phyloP scores from a whole-genome alignment of 2,888 invertebrate genomes.

The Eilema depressum region DNA sequence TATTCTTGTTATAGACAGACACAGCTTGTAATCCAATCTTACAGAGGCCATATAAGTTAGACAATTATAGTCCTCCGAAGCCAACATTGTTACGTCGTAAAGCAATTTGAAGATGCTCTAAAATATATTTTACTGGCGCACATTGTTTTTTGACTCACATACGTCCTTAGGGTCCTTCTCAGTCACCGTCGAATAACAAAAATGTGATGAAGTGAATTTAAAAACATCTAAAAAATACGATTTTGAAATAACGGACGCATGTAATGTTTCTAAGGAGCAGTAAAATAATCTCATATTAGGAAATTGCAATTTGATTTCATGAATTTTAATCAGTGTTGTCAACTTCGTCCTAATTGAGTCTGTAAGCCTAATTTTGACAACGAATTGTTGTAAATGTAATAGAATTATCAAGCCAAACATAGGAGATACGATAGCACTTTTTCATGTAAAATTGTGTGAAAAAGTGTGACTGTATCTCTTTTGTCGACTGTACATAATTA shows the following conservation, averaged over 20 bases:
- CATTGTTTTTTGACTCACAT: not conserved
- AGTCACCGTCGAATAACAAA: not conserved
- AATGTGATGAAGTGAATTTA: not conserved
- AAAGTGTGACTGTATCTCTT: too few relatives aligned
- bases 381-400: slow-evolving; percentile 16
- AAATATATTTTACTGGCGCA: slow-evolving; percentile 22
- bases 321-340: not conserved
- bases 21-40: slow-evolving; percentile 59
- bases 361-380: slow-evolving; percentile 17
- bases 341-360: slow-evolving; percentile 5
- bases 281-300: too few relatives aligned
- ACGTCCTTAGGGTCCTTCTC: not conserved
- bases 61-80: slow-evolving; percentile 51
- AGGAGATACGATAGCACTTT: too few relatives aligned
- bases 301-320: not conserved
- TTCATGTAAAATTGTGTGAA: too few relatives aligned
- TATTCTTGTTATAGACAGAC: slow-evolving; percentile 54
- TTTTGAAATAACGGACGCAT: not conserved
- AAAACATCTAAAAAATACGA: not conserved
- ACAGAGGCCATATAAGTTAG: slow-evolving; percentile 52
- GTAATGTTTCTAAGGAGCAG: not conserved
- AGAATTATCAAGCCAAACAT: not conserved
- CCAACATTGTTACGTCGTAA: slow-evolving; percentile 24
- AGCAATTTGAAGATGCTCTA: not conserved
- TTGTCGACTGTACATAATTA: not conserved